Evolutionary conservation across 2,797 vertebrate species (phyloP).

Genomic region (Rhinophrynus dorsalis): DNA sequence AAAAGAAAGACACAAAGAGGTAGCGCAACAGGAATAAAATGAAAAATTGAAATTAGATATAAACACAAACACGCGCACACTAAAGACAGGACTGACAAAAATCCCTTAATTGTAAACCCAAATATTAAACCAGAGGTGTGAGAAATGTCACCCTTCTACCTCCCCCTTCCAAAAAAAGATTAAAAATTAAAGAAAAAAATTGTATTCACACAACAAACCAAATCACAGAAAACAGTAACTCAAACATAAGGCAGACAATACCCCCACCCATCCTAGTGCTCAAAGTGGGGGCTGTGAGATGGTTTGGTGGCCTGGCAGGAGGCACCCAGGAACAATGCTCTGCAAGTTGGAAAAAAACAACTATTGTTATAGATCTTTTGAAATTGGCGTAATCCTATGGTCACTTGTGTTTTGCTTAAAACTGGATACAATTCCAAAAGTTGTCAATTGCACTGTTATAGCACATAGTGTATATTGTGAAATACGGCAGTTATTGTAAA

Average conservation of each 20-base stretch:
- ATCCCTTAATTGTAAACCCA: slow-evolving; percentile 30
- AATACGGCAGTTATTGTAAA: too few species aligned
- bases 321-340: slow-evolving; percentile 7
- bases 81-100: slow-evolving; percentile 8
- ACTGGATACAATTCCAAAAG: too few species aligned
- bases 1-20: slow-evolving; percentile 26
- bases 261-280: slow-evolving; percentile 29
- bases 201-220: slow-evolving; percentile 25
- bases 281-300: slow-evolving; percentile 25
- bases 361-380: too few species aligned
- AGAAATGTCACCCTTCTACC: not conserved
- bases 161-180: not conserved
- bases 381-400: too few species aligned
- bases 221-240: slow-evolving; percentile 17
- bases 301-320: not conserved
- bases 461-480: too few species aligned
- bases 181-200: not conserved
- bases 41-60: slow-evolving; percentile 35
- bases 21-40: slow-evolving; percentile 22
- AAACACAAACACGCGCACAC: slow-evolving; percentile 16
- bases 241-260: slow-evolving; percentile 44
- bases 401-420: too few species aligned
- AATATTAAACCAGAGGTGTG: slow-evolving; percentile 29
- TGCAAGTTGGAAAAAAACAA: slow-evolving; percentile 4
- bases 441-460: too few species aligned